Percentiles rank a stretch among this genome's conserved stretches.
Conservation (phyloP, 2,113 vertebrate species). For the Chloropsis cyanopogon region DNA sequence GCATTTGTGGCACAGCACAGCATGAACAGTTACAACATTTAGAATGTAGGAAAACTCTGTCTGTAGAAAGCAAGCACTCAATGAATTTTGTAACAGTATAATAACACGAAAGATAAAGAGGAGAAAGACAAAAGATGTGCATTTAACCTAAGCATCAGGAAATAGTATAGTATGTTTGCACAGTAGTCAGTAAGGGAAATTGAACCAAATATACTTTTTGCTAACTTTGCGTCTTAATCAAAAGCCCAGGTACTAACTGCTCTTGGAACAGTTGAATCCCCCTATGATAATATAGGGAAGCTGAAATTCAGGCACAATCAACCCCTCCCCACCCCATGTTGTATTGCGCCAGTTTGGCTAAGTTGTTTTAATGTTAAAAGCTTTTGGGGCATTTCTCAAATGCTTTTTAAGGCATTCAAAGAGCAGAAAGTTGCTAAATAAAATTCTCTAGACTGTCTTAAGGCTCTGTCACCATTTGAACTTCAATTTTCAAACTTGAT, state of each 20-base stretch:
- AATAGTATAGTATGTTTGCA: background rate
- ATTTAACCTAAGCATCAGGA: background rate
- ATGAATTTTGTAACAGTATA: background rate
- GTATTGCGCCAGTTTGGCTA: rapidly evolving
- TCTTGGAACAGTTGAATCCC: background rate
- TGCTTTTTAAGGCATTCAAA: background rate
- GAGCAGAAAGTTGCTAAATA: background rate
- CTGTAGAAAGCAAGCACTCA: background rate
- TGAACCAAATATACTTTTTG: background rate
- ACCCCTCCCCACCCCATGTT: background rate
- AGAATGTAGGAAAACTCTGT: background rate
- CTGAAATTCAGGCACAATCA: background rate
- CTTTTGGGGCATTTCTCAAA: background rate
- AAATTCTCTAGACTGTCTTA: background rate
- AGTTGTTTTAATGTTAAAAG: background rate
- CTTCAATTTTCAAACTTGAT: background rate
- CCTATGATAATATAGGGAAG: background rate
- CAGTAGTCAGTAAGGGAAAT: background rate
- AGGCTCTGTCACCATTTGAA: background rate
- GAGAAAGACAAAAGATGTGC: background rate
- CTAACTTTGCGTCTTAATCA: background rate
- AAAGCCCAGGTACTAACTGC: background rate
- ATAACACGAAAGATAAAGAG: background rate
- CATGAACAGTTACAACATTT: background rate
- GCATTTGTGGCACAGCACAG: background rate